Conservation (phyloP, 2,113 vertebrate species). For the Thermophis baileyi region DNA sequence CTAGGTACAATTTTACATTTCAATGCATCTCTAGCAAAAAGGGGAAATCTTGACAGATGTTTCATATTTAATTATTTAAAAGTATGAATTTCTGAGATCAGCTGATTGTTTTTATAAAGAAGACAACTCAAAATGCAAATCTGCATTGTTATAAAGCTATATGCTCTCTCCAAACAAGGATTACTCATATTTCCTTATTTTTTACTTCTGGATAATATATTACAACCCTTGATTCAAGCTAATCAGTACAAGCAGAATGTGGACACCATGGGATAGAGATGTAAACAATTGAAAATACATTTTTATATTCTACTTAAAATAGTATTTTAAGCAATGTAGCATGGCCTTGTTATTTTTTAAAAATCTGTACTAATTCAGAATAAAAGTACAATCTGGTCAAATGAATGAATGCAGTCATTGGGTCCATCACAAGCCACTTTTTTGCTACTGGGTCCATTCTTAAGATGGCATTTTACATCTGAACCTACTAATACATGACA, state of each 20-base stretch:
- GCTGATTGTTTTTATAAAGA: not conserved
- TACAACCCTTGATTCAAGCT: not conserved
- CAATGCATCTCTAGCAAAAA: not conserved
- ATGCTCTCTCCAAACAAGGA: not conserved
- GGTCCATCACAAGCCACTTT: not conserved
- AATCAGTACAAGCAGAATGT: not conserved
- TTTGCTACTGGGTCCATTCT: not conserved
- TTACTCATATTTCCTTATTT: not conserved
- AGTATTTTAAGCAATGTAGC: not conserved
- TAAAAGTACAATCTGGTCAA: not conserved
- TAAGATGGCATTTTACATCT: not conserved
- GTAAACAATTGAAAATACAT: not conserved
- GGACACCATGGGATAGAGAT: not conserved
- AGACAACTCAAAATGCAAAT: not conserved
- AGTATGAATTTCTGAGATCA: not conserved
- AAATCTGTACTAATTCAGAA: not conserved
- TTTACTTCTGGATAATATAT: not conserved
- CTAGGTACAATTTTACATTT: not conserved
- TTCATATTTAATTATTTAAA: not conserved
- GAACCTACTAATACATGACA: not conserved
- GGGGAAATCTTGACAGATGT: not conserved
- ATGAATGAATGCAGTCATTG: not conserved
- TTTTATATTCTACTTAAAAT: not conserved
- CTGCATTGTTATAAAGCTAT: not conserved
- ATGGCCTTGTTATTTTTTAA: not conserved